Conservation (phyloP, 2,888 invertebrate species). For the Ophion ellenae region DNA sequence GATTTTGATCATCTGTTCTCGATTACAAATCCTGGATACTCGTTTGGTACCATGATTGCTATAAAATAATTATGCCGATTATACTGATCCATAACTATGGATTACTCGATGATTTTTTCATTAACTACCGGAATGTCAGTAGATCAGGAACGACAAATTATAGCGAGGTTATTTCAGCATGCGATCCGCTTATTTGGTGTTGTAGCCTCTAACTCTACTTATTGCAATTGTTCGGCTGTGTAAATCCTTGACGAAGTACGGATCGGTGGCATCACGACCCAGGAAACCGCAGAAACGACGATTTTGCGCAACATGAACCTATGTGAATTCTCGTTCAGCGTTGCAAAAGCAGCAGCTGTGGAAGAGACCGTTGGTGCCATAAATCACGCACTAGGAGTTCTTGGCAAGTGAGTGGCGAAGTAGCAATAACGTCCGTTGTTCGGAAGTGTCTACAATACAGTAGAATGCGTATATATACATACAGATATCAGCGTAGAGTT, state of each 20-base stretch:
- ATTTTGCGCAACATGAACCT: conserved; percentile 9
- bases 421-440: conserved; percentile 28
- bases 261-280: background rate
- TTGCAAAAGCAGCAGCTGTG: conserved; percentile 49
- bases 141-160: background rate
- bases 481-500: conserved; percentile 1
- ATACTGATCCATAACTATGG: no score
- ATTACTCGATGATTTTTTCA: background rate
- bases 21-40: no score
- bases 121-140: background rate
- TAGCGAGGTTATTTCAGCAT: background rate
- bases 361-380: conserved; percentile 28
- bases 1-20: no score
- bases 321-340: conserved; percentile 27
- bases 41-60: no score
- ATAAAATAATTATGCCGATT: no score
- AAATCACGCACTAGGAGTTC: conserved; percentile 39
- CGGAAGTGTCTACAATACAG: background rate
- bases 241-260: background rate
- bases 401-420: conserved; percentile 12
- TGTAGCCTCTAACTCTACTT: background rate
- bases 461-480: background rate
- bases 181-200: background rate
- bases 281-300: conserved; percentile 14
- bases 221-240: background rate